Conservation (phyloP, 2,113 vertebrate species). For the Ibidorhyncha struthersii region DNA sequence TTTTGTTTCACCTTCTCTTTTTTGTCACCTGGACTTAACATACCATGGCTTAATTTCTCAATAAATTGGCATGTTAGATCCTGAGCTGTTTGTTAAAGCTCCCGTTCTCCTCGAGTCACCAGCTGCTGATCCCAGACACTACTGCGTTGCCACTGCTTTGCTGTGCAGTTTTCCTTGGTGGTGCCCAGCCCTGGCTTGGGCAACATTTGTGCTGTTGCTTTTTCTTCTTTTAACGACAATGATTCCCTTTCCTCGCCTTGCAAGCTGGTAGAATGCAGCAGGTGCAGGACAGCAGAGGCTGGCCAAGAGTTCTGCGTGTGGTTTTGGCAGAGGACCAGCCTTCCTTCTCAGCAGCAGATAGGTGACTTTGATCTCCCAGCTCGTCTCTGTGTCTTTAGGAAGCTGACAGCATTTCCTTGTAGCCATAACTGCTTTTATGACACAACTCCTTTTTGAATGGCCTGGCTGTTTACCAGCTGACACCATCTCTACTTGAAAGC, state of each 20-base stretch:
- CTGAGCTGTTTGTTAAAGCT: neutral
- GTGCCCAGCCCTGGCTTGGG: neutral
- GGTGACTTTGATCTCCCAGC: neutral
- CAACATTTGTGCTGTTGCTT: neutral
- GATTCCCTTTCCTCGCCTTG: neutral
- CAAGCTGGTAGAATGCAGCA: neutral
- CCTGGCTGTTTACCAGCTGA: constrained; percentile 11
- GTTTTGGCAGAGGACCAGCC: neutral
- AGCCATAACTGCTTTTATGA: neutral
- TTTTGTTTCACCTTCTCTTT: neutral
- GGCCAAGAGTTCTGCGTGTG: neutral
- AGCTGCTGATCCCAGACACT: neutral
- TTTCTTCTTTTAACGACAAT: neutral
- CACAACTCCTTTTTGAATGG: neutral
- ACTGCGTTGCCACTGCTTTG: neutral
- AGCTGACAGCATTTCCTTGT: neutral
- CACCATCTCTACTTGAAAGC: neutral
- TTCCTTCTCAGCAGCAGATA: neutral
- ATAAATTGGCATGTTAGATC: neutral
- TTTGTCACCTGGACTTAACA: neutral
- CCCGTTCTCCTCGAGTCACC: neutral
- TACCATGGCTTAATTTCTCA: neutral
- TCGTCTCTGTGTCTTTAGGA: neutral
- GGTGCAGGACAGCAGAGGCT: neutral
- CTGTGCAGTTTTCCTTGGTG: rapidly evolving